Evolutionary conservation across 2,797 vertebrate genomes (phyloP).

Genomic region (Syndactyla subalaris): DNA sequence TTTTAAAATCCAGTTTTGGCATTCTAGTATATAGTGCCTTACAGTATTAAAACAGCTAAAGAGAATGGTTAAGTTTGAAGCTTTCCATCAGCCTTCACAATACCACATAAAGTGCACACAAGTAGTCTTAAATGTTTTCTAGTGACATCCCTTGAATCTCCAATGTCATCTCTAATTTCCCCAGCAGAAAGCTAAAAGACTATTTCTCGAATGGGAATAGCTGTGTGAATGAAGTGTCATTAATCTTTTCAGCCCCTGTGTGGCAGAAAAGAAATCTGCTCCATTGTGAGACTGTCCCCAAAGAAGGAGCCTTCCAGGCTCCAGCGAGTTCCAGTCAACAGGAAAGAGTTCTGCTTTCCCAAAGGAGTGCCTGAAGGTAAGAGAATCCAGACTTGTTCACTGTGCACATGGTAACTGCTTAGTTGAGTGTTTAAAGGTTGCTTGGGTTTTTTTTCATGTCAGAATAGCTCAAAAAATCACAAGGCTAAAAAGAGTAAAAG

Average conservation of each 20-base stretch:
- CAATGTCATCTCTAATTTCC: background rate
- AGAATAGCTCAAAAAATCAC: background rate
- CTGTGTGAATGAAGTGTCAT: background rate
- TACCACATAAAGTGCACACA: background rate
- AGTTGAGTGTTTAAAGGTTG: background rate
- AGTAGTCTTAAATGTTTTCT: background rate
- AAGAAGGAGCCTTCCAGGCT: background rate
- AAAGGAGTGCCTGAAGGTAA: slow-evolving; percentile 72
- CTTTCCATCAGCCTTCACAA: background rate
- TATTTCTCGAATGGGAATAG: background rate
- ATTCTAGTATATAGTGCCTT: background rate
- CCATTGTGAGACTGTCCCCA: slow-evolving; percentile 74
- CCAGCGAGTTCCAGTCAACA: background rate
- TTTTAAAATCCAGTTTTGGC: background rate
- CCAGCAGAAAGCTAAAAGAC: background rate
- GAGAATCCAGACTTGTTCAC: background rate
- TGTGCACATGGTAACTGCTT: background rate
- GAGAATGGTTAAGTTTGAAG: background rate
- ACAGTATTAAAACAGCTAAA: background rate
- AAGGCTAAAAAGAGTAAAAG: background rate
- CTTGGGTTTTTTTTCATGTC: background rate
- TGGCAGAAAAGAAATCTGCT: slow-evolving; percentile 68
- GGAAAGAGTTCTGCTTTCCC: background rate
- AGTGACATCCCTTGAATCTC: background rate
- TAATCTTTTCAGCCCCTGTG: slow-evolving; percentile 59